phyloP scores from a whole-genome alignment of 2,888 invertebrate genomes.

The Pyralis farinalis region DNA sequence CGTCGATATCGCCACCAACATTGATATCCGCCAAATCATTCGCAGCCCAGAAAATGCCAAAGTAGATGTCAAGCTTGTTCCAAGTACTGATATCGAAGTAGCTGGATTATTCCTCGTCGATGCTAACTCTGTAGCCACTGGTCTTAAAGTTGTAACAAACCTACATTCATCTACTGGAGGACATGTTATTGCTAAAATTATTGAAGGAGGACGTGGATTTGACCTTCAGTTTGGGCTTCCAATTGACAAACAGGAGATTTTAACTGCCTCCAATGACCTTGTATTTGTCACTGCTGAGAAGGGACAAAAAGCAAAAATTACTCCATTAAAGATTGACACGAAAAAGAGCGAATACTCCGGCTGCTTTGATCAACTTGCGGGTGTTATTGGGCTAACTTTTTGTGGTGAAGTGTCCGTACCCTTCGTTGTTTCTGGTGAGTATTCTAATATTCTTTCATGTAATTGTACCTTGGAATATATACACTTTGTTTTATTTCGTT shows the following conservation, averaged over 20 bases:
- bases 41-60: slow-evolving; percentile 82
- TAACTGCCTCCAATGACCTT: slow-evolving; percentile 85
- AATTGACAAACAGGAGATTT: slow-evolving; percentile 89
- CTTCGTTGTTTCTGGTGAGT: slow-evolving; percentile 59
- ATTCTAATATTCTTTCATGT: no score
- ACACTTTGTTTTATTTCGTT: no score
- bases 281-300: slow-evolving; percentile 84
- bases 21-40: slow-evolving; percentile 86
- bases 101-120: slow-evolving; percentile 83
- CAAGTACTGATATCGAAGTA: slow-evolving; percentile 85
- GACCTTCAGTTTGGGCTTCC: slow-evolving; percentile 90
- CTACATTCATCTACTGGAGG: slow-evolving; percentile 90
- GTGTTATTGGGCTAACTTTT: slow-evolving; percentile 85
- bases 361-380: slow-evolving; percentile 88
- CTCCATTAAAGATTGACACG: slow-evolving; percentile 56
- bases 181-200: slow-evolving; percentile 82
- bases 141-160: slow-evolving; percentile 87
- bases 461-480: no score
- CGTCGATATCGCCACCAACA: slow-evolving; percentile 85
- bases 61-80: slow-evolving; percentile 86
- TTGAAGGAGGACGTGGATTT: slow-evolving; percentile 84
- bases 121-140: slow-evolving; percentile 85
- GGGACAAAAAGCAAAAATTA: slow-evolving; percentile 71
- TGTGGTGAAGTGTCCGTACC: slow-evolving; percentile 85
- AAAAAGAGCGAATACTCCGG: slow-evolving; percentile 74